Evolutionary conservation across 2,113 vertebrate species (phyloP).

Genomic region (Sander lucioperca): DNA sequence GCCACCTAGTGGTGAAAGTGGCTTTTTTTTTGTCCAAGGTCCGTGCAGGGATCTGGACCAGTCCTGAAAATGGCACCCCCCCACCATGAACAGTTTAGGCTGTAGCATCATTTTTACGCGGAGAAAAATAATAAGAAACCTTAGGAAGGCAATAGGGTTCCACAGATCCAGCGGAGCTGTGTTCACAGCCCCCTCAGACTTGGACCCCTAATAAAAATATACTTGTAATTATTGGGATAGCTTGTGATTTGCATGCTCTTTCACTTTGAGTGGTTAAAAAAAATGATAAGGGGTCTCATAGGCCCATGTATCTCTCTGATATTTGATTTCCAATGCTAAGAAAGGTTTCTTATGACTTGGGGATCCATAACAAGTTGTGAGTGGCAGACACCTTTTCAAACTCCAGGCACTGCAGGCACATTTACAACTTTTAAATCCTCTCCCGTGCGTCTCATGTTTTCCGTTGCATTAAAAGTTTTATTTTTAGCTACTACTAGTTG

Average conservation of each 20-base stretch:
- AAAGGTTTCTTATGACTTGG: not conserved
- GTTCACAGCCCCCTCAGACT: no score
- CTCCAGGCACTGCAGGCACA: not conserved
- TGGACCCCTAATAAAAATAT: no score
- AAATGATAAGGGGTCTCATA: not conserved
- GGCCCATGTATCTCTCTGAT: not conserved
- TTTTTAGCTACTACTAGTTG: not conserved
- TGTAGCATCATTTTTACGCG: no score
- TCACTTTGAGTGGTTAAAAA: not conserved
- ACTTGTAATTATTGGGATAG: no score
- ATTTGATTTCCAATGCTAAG: not conserved
- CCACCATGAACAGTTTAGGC: no score
- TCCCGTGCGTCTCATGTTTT: not conserved
- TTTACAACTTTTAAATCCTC: slow-evolving; percentile 22
- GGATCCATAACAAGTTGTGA: slow-evolving; percentile 15
- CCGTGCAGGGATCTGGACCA: no score
- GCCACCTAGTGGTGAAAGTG: no score
- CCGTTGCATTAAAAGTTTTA: not conserved
- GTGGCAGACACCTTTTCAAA: slow-evolving; percentile 8
- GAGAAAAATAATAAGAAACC: no score
- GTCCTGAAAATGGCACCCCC: no score
- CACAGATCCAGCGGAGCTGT: no score
- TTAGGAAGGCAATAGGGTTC: no score
- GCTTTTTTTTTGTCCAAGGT: no score
- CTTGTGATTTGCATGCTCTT: not conserved